Conservation (phyloP, 2,113 vertebrate genomes). For the Crotalus helleri region DNA sequence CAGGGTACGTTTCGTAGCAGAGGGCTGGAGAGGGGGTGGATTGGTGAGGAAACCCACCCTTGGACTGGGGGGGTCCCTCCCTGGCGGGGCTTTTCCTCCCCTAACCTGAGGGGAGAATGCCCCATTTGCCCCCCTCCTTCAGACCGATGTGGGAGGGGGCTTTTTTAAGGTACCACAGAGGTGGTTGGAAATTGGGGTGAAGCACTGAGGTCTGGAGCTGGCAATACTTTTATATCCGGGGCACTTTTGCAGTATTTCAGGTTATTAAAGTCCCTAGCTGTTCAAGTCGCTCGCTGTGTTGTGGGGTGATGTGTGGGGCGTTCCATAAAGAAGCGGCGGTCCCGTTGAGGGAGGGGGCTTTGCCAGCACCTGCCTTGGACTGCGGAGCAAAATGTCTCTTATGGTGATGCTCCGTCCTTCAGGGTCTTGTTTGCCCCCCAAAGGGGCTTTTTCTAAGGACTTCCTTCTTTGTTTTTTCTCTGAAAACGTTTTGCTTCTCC, state of each 20-base stretch:
- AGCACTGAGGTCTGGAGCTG: not conserved
- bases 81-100: not conserved
- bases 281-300: not conserved
- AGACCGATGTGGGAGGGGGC: too few species aligned
- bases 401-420: too few species aligned
- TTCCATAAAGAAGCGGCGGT: not conserved
- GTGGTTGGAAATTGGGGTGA: not conserved
- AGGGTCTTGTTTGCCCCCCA: too few species aligned
- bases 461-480: too few species aligned
- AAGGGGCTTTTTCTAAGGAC: too few species aligned
- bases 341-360: too few species aligned
- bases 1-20: not conserved
- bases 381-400: too few species aligned
- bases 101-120: too few species aligned
- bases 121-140: not conserved
- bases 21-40: not conserved
- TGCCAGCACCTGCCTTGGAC: not conserved
- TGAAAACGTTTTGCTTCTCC: too few species aligned
- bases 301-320: not conserved
- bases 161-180: rapidly evolving
- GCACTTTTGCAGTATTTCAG: constrained; percentile 25
- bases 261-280: constrained; percentile 12
- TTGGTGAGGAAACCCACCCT: not conserved
- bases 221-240: constrained; percentile 10
- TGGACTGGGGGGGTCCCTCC: not conserved